phyloP scores from a whole-genome alignment of 2,113 vertebrate genomes.

The Pteropus alecto region DNA sequence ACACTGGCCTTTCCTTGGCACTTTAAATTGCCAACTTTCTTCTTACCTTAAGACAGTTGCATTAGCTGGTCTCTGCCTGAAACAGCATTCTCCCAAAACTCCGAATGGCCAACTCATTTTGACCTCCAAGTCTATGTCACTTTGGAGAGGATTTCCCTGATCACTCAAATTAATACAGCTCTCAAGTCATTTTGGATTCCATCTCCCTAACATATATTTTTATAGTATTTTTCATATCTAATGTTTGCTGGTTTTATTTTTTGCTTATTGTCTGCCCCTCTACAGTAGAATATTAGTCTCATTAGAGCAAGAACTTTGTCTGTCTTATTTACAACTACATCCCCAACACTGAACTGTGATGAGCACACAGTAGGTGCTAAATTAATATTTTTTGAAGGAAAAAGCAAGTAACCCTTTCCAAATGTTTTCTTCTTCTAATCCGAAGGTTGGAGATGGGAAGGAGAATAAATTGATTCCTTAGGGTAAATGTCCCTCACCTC shows the following conservation, averaged over 20 bases:
- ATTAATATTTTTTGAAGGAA: background rate
- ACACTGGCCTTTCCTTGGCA: background rate
- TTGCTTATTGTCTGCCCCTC: background rate
- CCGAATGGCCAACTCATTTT: background rate
- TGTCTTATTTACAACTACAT: background rate
- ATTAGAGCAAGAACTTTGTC: background rate
- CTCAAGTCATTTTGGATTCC: background rate
- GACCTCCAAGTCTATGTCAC: background rate
- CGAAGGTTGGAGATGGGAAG: background rate
- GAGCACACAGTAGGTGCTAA: background rate
- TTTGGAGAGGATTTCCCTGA: background rate
- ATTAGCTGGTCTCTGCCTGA: background rate
- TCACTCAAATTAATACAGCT: background rate
- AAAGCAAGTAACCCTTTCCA: background rate
- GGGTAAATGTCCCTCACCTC: background rate
- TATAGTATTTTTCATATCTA: background rate
- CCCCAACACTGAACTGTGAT: background rate
- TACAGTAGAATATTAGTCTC: background rate
- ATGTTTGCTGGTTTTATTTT: background rate
- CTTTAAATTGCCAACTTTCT: background rate
- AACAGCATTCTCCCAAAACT: background rate
- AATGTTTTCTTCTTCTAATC: conserved; percentile 1
- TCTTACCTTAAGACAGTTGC: background rate
- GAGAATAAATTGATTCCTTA: background rate
- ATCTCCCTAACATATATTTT: background rate